Evolutionary conservation across 2,888 invertebrate species (phyloP).

Genomic region (Diplazon laetatorius): DNA sequence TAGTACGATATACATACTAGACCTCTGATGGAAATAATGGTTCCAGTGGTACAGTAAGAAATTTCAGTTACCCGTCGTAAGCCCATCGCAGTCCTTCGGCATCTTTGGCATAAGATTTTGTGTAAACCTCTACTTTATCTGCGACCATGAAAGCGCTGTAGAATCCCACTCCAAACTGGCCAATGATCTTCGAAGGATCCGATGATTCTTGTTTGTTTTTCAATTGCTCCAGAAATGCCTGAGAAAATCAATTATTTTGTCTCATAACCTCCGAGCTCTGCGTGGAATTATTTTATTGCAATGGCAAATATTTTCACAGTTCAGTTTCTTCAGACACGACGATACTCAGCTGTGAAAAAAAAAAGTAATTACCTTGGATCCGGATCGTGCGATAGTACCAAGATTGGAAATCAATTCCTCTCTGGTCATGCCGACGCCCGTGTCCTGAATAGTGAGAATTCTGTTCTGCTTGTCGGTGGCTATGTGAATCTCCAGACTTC

Average conservation of each 20-base stretch:
- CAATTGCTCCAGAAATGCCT: conserved; percentile 93
- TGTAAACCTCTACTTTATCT: conserved; percentile 95
- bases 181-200: conserved; percentile 91
- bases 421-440: conserved; percentile 97
- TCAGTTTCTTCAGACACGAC: not conserved
- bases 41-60: too few relatives aligned
- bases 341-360: not conserved
- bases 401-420: conserved; percentile 95
- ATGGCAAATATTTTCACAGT: too few relatives aligned
- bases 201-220: conserved; percentile 87
- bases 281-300: too few relatives aligned
- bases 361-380: conserved; percentile 90
- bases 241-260: conserved; percentile 56
- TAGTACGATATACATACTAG: too few relatives aligned
- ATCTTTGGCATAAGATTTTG: conserved; percentile 87
- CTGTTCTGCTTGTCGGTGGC: conserved; percentile 93
- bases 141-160: conserved; percentile 99
- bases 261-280: too few relatives aligned
- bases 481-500: conserved; percentile 93
- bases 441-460: conserved; percentile 95
- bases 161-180: conserved; percentile 99
- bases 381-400: conserved; percentile 98
- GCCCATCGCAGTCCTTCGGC: conserved; percentile 92
- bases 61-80: conserved; percentile 91
- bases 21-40: too few relatives aligned